Conservation (phyloP, 2,888 invertebrate genomes). For the Pammene aurita region DNA sequence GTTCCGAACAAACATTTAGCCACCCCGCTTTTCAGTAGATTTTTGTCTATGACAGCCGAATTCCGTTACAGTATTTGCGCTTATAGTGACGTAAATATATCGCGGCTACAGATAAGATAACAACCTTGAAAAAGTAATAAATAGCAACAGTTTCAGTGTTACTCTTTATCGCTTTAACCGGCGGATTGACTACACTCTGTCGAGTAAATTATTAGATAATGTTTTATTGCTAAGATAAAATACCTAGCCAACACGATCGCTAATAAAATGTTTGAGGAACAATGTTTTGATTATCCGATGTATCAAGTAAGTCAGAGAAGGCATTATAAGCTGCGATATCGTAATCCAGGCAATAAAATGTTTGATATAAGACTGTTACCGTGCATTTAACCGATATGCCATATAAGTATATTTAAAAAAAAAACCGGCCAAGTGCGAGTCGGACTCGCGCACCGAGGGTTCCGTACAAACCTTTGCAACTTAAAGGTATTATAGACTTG, state of each 20-base stretch:
- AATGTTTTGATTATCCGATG: background rate
- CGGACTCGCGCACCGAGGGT: too few relatives aligned
- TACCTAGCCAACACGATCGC: background rate
- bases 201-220: background rate
- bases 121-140: background rate
- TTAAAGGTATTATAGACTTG: too few relatives aligned
- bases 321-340: background rate
- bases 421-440: too few relatives aligned
- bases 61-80: too few relatives aligned
- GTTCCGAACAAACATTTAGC: too few relatives aligned
- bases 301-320: background rate
- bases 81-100: too few relatives aligned
- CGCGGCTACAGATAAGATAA: too few relatives aligned
- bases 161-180: background rate
- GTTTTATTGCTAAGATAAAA: conserved; percentile 2
- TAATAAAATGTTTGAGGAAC: background rate
- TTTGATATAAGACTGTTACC: background rate
- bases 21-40: too few relatives aligned
- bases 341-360: conserved; percentile 15
- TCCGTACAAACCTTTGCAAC: too few relatives aligned
- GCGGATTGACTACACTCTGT: background rate
- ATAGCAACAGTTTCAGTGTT: background rate
- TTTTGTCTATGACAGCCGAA: too few relatives aligned
- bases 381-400: too few relatives aligned
- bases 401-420: too few relatives aligned